These are phyloP conservation scores for Scolopax bukidnonensis DNA, from an alignment of 2,797 vertebrate species.

Conservation along the genomic window DNA sequence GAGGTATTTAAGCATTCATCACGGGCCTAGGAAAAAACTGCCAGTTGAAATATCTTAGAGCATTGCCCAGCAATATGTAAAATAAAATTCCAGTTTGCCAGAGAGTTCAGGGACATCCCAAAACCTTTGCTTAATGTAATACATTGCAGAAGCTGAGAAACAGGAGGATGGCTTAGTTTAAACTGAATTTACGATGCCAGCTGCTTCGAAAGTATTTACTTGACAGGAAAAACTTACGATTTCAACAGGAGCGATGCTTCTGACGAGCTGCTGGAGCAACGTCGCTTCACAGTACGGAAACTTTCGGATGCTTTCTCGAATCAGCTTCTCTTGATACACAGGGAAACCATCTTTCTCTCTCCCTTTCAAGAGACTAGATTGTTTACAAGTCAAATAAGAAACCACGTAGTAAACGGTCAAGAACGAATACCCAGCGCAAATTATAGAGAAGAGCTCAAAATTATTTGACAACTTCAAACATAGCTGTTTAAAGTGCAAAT, in stretches of 20 bases:
- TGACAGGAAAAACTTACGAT: conserved; percentile 84
- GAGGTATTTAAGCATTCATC: background rate
- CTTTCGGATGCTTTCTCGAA: conserved; percentile 94
- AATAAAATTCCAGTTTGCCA: background rate
- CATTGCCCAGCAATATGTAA: background rate
- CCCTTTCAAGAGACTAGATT: conserved; percentile 90
- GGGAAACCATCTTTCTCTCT: conserved; percentile 91
- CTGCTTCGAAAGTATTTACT: background rate
- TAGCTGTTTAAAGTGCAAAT: background rate
- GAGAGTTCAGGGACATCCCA: background rate
- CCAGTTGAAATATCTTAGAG: background rate
- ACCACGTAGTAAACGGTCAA: background rate
- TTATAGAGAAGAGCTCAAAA: background rate
- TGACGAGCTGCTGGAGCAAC: conserved; percentile 95
- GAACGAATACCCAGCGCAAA: background rate
- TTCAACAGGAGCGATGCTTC: conserved; percentile 95
- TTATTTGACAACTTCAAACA: background rate
- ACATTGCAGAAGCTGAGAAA: background rate
- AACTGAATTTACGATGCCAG: background rate
- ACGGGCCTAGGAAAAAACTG: background rate
- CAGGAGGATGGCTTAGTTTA: background rate
- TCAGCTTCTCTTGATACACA: conserved; percentile 92
- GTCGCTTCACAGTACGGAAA: conserved; percentile 96
- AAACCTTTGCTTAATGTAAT: background rate
- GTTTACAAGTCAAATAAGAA: conserved; percentile 5